Evolutionary conservation across 2,113 vertebrate genomes (phyloP).

Genomic region (Indicator maculatus): DNA sequence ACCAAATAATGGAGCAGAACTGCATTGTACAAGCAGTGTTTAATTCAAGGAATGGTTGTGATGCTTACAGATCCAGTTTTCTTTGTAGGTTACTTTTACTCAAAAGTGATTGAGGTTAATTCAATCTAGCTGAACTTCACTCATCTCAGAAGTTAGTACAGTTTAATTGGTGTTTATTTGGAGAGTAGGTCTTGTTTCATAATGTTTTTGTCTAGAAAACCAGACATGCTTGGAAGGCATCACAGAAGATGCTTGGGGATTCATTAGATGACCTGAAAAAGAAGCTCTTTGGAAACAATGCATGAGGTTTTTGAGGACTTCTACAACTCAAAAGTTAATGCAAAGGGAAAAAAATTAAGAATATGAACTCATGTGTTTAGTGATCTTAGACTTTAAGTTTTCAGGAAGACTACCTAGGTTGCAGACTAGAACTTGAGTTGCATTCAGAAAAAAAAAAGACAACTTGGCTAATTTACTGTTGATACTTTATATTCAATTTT

Average conservation of each 20-base stretch:
- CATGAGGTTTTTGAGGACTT: not conserved
- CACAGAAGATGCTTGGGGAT: not conserved
- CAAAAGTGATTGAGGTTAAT: constrained; percentile 19
- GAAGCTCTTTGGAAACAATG: not conserved
- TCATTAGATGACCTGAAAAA: constrained; percentile 1
- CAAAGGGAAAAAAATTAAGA: not conserved
- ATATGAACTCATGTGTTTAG: not conserved
- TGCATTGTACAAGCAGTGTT: not conserved
- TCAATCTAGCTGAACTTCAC: not conserved
- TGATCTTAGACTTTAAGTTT: not conserved
- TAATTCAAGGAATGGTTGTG: accelerated
- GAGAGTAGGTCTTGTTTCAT: not conserved
- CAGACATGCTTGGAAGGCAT: not conserved
- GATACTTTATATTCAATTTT: not conserved
- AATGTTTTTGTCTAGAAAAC: not conserved
- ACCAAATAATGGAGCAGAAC: not conserved
- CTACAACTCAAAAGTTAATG: not conserved
- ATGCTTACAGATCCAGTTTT: not conserved
- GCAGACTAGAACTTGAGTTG: not conserved
- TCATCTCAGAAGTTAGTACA: not conserved
- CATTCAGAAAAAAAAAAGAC: not conserved
- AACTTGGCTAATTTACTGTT: not conserved
- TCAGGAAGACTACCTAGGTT: not conserved
- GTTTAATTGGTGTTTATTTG: not conserved
- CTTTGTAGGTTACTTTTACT: not conserved